Conservation (phyloP, 2,797 vertebrate genomes). For the Craterocephalus amniculus region DNA sequence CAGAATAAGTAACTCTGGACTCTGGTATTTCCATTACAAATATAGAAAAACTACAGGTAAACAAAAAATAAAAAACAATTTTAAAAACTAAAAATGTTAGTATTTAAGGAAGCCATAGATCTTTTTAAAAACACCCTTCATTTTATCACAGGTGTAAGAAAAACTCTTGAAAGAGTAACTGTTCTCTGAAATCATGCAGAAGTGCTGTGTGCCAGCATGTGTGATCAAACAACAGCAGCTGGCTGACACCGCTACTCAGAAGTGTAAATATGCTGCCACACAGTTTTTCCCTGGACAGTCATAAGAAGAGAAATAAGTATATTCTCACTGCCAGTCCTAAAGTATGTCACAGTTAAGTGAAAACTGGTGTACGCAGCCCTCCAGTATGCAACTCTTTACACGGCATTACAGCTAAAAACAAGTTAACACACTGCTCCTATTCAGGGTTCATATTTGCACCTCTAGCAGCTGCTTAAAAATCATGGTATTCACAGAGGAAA, state of each 20-base stretch:
- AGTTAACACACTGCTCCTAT: not conserved
- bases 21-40: not conserved
- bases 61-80: too few relatives aligned
- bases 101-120: too few relatives aligned
- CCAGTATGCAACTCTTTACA: not conserved
- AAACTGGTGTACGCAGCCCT: not conserved
- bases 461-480: not conserved
- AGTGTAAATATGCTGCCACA: not conserved
- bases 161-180: not conserved
- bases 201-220: not conserved
- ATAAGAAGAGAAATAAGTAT: not conserved
- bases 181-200: not conserved
- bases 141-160: not conserved
- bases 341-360: not conserved
- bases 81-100: too few relatives aligned
- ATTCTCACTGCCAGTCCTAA: not conserved
- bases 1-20: not conserved
- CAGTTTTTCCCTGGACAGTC: not conserved
- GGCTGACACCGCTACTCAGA: not conserved
- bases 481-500: not conserved
- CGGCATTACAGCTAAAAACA: not conserved
- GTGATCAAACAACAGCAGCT: not conserved
- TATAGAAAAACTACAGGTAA: not conserved
- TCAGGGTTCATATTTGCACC: not conserved
- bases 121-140: not conserved